Base-by-base conservation (phyloP, 1,140 invertebrate genomes). In the Euwallacea fornicatus region DNA sequence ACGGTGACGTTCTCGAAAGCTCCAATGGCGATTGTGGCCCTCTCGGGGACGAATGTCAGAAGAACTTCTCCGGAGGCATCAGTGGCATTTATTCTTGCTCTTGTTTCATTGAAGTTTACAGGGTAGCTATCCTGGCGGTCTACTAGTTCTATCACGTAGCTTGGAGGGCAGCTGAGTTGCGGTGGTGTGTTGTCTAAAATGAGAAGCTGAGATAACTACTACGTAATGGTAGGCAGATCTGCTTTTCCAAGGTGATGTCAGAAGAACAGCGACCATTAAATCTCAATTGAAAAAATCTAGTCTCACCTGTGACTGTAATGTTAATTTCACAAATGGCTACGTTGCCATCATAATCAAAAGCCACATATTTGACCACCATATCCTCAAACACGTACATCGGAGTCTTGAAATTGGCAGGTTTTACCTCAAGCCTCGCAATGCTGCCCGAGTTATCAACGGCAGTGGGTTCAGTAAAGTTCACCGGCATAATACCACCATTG, bases 271-370 rank as follows among this genome's bases (percentile, higher is more conserved):
- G 10, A 11, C 10, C 13, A 50, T 42, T 41, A 65, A 64, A 61
- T 68, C 47, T 15, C 46, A 21, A 59, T 2, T 68, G 10, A 33
- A 33, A 33, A 33, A 33, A 33, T 33, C 21, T 33, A 33, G 21
- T 66, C 73, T 79, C 82, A 87, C 86, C 88, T 43, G 93, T 93
- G 4, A 96, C 93, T 7, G 94, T 96, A 15, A 97, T 96, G 77
- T 97, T 97, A 6, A 98, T 94, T 85, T 95, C 92, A 79, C 96
- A 98, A 80, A 97, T 97, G 33, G 96, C 96, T 21, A 97, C 94
- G 79, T 98, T 98, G 74, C 96, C 96, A 81, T 98, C 96, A 78
- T 95, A 95, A 84, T 98, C 96, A 78, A 94, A 98, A 0, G 96
- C 96, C 3, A 96, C 90, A 77, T 98, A 98, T 85, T 97, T 93